phyloP scores from a whole-genome alignment of 2,797 vertebrate genomes.

The Hemitrygon akajei region DNA sequence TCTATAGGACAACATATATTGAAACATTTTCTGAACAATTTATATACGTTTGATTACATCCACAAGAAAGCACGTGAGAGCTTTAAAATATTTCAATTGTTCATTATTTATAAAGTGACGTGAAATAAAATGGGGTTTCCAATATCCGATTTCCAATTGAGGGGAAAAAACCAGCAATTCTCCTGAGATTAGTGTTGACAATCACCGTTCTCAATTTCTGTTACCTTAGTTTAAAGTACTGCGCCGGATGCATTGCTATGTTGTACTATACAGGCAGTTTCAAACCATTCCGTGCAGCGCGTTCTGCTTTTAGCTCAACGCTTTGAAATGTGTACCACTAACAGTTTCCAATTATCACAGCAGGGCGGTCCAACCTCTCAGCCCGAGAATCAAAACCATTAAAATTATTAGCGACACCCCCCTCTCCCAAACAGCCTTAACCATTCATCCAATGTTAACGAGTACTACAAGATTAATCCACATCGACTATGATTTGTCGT shows the following conservation, averaged over 20 bases:
- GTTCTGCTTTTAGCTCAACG: neutral
- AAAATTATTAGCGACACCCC: neutral
- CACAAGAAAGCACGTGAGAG: neutral
- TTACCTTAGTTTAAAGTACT: neutral
- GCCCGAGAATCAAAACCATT: neutral
- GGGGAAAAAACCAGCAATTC: neutral
- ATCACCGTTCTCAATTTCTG: neutral
- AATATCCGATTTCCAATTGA: neutral
- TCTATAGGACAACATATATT: neutral
- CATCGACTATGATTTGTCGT: neutral
- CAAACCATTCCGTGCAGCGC: neutral
- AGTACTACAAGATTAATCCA: neutral
- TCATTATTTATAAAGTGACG: neutral
- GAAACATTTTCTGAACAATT: neutral
- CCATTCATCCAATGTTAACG: neutral
- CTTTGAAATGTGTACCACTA: slow-evolving; percentile 4
- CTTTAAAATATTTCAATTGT: neutral
- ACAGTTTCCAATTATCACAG: neutral
- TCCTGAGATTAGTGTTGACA: neutral
- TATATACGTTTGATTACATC: neutral
- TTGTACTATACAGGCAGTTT: neutral
- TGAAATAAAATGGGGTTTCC: neutral
- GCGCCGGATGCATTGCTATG: neutral
- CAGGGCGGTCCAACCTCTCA: neutral
- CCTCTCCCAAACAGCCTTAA: neutral